phyloP scores from a whole-genome alignment of 2,797 vertebrate species.

The Oophaga sylvatica region DNA sequence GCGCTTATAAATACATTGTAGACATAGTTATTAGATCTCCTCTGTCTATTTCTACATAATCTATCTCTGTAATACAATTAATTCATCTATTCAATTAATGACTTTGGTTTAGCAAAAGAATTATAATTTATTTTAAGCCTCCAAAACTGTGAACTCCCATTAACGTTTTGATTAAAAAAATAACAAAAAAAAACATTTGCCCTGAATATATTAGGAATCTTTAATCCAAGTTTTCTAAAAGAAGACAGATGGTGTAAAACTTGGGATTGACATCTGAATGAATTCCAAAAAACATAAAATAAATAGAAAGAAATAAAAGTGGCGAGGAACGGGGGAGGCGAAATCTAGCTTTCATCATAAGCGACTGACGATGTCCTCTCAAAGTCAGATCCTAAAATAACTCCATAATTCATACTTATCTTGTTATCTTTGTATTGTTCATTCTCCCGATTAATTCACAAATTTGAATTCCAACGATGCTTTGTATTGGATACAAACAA shows the following conservation, averaged over 20 bases:
- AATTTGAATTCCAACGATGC: constrained; percentile 56
- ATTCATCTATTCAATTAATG: background rate
- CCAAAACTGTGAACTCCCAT: background rate
- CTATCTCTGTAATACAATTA: background rate
- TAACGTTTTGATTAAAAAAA: background rate
- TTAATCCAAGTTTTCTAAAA: background rate
- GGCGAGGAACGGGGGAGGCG: background rate
- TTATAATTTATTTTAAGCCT: background rate
- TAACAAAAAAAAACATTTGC: background rate
- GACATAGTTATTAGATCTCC: no score
- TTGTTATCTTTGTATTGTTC: constrained; percentile 52
- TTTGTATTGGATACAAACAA: constrained; percentile 56
- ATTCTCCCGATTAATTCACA: constrained; percentile 51
- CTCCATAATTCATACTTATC: constrained; percentile 57
- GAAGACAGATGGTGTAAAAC: background rate
- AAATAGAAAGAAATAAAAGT: constrained; percentile 10
- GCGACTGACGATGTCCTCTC: constrained; percentile 38
- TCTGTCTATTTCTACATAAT: no score
- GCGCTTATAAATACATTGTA: no score
- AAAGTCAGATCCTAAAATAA: constrained; percentile 52
- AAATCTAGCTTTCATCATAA: background rate
- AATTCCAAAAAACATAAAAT: background rate
- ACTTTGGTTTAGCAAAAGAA: background rate
- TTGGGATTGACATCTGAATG: background rate
- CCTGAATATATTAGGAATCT: background rate